Conservation (phyloP, 2,113 vertebrate species). For the Sciurus niger region DNA sequence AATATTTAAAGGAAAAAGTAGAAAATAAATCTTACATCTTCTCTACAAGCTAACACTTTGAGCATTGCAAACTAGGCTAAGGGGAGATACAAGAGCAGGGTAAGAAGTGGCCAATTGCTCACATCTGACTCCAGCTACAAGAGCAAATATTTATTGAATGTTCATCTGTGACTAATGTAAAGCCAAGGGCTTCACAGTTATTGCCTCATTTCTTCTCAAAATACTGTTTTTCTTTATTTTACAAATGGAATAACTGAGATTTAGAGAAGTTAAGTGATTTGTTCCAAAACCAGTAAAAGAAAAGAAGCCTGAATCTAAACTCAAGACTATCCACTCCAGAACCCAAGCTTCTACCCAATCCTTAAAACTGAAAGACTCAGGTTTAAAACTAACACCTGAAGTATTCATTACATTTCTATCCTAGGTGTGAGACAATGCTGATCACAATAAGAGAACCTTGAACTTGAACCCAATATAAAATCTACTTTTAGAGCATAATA, state of each 20-base stretch:
- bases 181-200: neutral
- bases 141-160: neutral
- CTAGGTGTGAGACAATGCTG: neutral
- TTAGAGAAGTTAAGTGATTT: slow-evolving; percentile 10
- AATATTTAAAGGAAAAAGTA: slow-evolving; percentile 72
- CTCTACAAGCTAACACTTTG: slow-evolving; percentile 63
- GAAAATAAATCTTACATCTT: slow-evolving; percentile 75
- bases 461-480: neutral
- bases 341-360: neutral
- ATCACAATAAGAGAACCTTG: neutral
- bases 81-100: neutral
- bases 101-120: neutral
- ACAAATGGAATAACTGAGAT: slow-evolving; percentile 22
- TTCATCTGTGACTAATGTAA: neutral
- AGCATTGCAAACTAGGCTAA: slow-evolving; percentile 35
- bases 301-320: neutral
- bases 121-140: neutral
- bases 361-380: neutral
- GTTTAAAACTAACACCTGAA: neutral
- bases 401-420: neutral
- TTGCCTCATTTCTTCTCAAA: neutral
- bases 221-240: neutral
- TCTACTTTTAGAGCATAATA: neutral
- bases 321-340: neutral
- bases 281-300: neutral